These are phyloP conservation scores for Isurus oxyrinchus DNA, from an alignment of 2,113 vertebrate species.

Conservation along the genomic window DNA sequence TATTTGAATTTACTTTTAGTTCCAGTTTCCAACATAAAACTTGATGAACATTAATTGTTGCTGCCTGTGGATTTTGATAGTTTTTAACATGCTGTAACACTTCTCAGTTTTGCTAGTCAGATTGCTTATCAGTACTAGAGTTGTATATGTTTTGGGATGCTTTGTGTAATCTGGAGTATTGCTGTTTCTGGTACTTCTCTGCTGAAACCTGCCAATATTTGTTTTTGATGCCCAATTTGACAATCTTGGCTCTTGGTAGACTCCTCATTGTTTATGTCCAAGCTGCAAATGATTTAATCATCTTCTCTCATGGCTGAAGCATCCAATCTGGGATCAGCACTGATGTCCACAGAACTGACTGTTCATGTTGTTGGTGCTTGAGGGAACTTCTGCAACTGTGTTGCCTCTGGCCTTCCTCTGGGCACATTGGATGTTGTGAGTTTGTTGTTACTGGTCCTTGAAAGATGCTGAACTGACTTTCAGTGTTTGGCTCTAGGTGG, in stretches of 20 bases:
- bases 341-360: background rate
- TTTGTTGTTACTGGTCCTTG: background rate
- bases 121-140: background rate
- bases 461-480: background rate
- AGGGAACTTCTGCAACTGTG: background rate
- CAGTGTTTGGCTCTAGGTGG: background rate
- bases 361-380: background rate
- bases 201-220: background rate
- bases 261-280: too few relatives aligned
- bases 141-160: background rate
- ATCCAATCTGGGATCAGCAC: background rate
- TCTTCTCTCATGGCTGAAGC: background rate
- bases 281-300: background rate
- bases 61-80: background rate
- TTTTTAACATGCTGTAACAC: background rate
- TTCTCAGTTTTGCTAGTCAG: background rate
- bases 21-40: background rate
- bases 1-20: background rate
- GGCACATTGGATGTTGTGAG: background rate
- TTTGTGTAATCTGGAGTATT: background rate
- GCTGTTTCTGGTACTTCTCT: background rate
- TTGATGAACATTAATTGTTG: background rate
- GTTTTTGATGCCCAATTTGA: background rate
- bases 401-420: background rate
- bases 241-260: background rate